Percentiles rank a stretch among this genome's conserved stretches.
Conservation (phyloP, 2,888 invertebrate genomes). For the Eurytoma californica region DNA sequence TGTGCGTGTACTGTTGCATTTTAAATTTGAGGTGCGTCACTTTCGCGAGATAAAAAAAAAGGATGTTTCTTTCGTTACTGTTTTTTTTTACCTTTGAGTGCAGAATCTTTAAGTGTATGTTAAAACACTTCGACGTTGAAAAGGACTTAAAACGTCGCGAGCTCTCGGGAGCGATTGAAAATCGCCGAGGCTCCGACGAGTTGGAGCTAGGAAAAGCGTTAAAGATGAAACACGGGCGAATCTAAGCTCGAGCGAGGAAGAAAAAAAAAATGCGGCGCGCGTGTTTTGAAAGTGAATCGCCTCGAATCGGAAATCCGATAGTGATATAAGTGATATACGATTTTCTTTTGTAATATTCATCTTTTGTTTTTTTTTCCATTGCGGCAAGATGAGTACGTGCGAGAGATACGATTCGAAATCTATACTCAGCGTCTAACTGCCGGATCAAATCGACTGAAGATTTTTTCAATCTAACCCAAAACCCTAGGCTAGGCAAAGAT, state of each 20-base stretch:
- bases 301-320: constrained; percentile 51
- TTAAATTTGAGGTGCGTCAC: constrained; percentile 52
- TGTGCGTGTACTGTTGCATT: constrained; percentile 47
- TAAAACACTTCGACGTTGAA: constrained; percentile 30
- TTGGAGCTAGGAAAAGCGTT: constrained; percentile 10
- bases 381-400: constrained; percentile 51
- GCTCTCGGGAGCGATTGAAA: constrained; percentile 26
- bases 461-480: constrained; percentile 48
- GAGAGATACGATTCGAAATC: constrained; percentile 47
- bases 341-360: constrained; percentile 46
- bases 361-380: constrained; percentile 39
- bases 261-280: constrained; percentile 2
- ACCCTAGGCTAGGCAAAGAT: constrained; percentile 48
- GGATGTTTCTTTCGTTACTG: no score
- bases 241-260: constrained; percentile 28
- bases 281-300: constrained; percentile 32
- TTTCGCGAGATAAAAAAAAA: constrained; percentile 6
- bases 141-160: constrained; percentile 16
- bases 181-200: constrained; percentile 19
- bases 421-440: constrained; percentile 48
- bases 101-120: constrained; percentile 26
- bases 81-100: constrained; percentile 23
- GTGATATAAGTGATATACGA: constrained; percentile 55
- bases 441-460: constrained; percentile 53
- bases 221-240: neutral